These are phyloP conservation scores for Eulemur coronatus DNA, from an alignment of 2,797 vertebrate genomes.

Conservation along the genomic window DNA sequence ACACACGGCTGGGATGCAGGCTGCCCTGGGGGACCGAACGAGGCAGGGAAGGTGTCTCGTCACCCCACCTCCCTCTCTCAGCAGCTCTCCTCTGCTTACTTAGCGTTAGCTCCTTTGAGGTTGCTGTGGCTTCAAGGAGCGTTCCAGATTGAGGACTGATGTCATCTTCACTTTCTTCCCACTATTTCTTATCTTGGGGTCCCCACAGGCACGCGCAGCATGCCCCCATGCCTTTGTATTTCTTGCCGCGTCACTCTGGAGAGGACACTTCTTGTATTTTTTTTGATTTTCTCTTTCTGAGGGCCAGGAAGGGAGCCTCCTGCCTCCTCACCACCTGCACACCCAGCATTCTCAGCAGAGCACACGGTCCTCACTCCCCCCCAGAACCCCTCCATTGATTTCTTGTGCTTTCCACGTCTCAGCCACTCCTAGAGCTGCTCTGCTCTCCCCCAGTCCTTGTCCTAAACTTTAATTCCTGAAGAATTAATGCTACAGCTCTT, in stretches of 20 bases:
- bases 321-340: not conserved
- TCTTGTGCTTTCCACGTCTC: not conserved
- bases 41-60: not conserved
- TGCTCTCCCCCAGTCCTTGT: not conserved
- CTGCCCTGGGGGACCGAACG: accelerated
- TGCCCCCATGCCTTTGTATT: not conserved
- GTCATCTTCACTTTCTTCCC: not conserved
- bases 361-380: not conserved
- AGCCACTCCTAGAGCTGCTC: not conserved
- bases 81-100: not conserved
- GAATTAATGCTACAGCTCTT: not conserved
- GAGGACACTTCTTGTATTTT: not conserved
- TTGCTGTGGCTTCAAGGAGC: not conserved
- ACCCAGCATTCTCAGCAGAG: not conserved
- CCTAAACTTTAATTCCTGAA: not conserved
- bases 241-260: not conserved
- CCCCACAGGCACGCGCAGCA: not conserved
- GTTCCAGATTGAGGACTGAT: not conserved
- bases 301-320: not conserved
- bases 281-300: not conserved
- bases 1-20: accelerated
- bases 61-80: not conserved
- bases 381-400: not conserved
- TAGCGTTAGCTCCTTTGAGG: not conserved
- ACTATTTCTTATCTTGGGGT: not conserved